A percentile compares a stretch with the other conserved stretches of the same genome.
Conservation (phyloP, 2,113 vertebrate genomes). For the Malaclemys terrapin region DNA sequence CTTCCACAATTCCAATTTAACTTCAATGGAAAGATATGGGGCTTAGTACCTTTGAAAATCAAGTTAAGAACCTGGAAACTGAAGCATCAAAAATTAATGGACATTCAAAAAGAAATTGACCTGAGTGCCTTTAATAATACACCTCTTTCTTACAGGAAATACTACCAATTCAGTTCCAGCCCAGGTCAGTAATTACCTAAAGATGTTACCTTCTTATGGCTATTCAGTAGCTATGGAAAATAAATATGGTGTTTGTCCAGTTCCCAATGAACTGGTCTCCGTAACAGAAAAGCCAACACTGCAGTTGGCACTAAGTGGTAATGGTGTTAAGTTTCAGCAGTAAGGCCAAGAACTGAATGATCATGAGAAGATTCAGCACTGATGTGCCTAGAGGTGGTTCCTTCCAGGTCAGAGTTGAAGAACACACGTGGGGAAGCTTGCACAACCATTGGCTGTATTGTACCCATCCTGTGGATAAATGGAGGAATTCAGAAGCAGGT, state of each 20-base stretch:
- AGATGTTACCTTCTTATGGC: background rate
- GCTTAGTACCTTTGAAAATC: background rate
- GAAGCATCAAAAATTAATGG: background rate
- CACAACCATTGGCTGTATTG: background rate
- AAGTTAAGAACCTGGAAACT: background rate
- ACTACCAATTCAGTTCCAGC: background rate
- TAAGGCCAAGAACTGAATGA: background rate
- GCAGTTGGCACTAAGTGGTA: background rate
- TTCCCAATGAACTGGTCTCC: background rate
- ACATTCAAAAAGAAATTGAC: background rate
- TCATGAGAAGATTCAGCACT: background rate
- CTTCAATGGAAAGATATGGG: background rate
- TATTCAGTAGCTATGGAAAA: background rate
- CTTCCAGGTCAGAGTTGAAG: background rate
- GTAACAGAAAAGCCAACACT: background rate
- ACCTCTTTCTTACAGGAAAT: background rate
- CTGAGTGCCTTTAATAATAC: background rate
- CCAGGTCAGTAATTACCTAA: background rate
- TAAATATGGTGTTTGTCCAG: background rate
- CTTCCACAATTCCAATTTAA: background rate
- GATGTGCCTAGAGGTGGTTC: background rate
- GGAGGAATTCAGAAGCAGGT: background rate
- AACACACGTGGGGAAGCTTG: background rate
- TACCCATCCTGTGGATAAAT: background rate
- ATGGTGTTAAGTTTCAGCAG: background rate